phyloP scores from a whole-genome alignment of 2,113 vertebrate species.

The Gallinago media region DNA sequence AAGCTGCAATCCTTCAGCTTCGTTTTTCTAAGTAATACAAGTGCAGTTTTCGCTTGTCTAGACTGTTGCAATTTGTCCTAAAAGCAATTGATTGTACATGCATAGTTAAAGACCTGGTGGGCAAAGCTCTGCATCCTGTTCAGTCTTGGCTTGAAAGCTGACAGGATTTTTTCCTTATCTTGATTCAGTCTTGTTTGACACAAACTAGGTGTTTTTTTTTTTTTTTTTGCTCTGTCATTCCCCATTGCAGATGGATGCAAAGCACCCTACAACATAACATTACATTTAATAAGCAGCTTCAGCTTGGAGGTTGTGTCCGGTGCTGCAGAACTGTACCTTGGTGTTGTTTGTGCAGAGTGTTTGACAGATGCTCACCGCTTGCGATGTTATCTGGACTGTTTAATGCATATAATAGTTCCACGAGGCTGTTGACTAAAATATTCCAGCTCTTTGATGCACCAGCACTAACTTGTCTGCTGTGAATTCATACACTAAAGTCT shows the following conservation, averaged over 20 bases:
- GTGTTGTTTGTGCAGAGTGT: not conserved
- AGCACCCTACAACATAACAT: not conserved
- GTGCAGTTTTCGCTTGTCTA: not conserved
- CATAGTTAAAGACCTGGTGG: not conserved
- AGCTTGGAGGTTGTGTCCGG: not conserved
- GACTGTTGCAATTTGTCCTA: not conserved
- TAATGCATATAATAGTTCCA: slow-evolving; percentile 18
- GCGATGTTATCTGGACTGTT: not conserved
- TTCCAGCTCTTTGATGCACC: slow-evolving; percentile 57
- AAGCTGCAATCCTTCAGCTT: not conserved
- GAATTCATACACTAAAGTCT: not conserved
- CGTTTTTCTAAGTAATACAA: not conserved
- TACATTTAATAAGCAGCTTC: not conserved
- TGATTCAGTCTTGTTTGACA: not conserved
- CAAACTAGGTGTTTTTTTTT: not conserved
- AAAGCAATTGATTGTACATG: not conserved
- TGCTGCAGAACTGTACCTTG: not conserved
- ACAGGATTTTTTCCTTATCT: not conserved
- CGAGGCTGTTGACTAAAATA: slow-evolving; percentile 50
- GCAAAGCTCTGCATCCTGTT: not conserved
- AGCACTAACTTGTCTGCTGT: slow-evolving; percentile 55
- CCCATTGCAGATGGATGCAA: not conserved
- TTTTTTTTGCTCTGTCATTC: not conserved
- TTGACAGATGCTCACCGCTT: not conserved
- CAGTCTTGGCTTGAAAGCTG: not conserved